Conservation (phyloP, 2,113 vertebrate species). For the Hippocampus barbouri region DNA sequence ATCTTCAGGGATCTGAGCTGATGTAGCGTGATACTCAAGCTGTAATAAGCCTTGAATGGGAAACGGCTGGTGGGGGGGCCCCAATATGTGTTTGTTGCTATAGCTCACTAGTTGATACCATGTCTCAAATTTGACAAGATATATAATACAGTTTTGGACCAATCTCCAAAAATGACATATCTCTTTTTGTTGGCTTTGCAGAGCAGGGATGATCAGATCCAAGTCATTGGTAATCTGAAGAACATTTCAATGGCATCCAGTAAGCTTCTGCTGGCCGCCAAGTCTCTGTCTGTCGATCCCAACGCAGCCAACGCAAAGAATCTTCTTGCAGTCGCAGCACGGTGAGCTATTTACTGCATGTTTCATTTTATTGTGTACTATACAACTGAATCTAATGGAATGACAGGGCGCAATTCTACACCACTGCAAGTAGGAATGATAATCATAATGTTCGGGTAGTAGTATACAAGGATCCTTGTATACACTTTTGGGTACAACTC, state of each 20-base stretch:
- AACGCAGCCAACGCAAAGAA: conserved; percentile 97
- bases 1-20: conserved; percentile 54
- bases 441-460: neutral
- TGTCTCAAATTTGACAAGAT: neutral
- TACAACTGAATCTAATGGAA: neutral
- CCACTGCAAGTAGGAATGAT: neutral
- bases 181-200: conserved; percentile 53
- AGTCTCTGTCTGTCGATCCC: conserved; percentile 95
- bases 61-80: conserved; percentile 8
- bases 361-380: neutral
- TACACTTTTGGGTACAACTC: neutral
- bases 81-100: neutral
- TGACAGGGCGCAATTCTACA: neutral
- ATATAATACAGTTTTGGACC: neutral
- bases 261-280: conserved; percentile 95
- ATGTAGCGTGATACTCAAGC: conserved; percentile 51
- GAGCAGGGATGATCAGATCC: conserved; percentile 98
- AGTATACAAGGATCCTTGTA: too few species aligned
- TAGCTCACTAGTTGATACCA: neutral
- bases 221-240: conserved; percentile 97
- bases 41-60: conserved; percentile 40
- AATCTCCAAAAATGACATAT: conserved; percentile 4
- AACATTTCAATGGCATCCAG: conserved; percentile 99
- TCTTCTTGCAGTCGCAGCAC: conserved; percentile 92
- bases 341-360: conserved; percentile 68